These are phyloP conservation scores for Porites rus DNA, from an alignment of 92 coral and sea anemone species.

Conservation along the genomic window DNA sequence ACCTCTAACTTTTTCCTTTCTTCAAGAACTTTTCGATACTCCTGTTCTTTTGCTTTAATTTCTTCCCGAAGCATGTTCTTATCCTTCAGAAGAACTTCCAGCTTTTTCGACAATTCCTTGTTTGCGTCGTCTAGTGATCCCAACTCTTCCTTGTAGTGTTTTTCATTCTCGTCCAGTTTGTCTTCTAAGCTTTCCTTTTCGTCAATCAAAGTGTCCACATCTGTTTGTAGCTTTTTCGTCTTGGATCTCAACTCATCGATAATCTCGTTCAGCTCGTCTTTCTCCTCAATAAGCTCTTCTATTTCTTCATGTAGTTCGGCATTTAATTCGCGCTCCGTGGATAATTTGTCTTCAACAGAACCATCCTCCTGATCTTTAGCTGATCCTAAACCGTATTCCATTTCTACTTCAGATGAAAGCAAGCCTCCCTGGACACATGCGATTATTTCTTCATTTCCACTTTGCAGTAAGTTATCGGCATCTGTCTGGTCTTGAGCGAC, in stretches of 20 bases:
- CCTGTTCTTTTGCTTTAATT: constrained; percentile 24
- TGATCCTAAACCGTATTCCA: constrained; percentile 50
- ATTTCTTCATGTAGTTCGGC: constrained; percentile 60
- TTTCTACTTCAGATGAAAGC: constrained; percentile 35
- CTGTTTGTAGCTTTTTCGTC: constrained; percentile 78
- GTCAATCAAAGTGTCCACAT: constrained; percentile 66
- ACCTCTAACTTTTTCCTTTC: constrained; percentile 50
- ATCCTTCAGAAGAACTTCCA: constrained; percentile 36
- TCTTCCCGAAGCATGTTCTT: constrained; percentile 25
- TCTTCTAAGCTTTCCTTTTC: constrained; percentile 87
- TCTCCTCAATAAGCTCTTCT: constrained; percentile 74
- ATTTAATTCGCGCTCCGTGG: constrained; percentile 54
- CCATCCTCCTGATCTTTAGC: constrained; percentile 57
- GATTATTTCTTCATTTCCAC: constrained; percentile 15
- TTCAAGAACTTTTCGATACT: constrained; percentile 9
- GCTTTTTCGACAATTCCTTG: constrained; percentile 24
- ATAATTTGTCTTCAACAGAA: constrained; percentile 54
- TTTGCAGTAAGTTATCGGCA: neutral
- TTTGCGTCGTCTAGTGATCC: constrained; percentile 37
- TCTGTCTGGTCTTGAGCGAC: constrained; percentile 13
- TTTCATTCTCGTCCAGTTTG: constrained; percentile 63
- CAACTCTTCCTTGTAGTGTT: constrained; percentile 48
- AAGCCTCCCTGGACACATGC: constrained; percentile 22
- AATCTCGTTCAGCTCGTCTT: constrained; percentile 87
- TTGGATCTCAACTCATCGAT: constrained; percentile 75